Conservation (phyloP, 2,113 vertebrate genomes). For the Meles meles region DNA sequence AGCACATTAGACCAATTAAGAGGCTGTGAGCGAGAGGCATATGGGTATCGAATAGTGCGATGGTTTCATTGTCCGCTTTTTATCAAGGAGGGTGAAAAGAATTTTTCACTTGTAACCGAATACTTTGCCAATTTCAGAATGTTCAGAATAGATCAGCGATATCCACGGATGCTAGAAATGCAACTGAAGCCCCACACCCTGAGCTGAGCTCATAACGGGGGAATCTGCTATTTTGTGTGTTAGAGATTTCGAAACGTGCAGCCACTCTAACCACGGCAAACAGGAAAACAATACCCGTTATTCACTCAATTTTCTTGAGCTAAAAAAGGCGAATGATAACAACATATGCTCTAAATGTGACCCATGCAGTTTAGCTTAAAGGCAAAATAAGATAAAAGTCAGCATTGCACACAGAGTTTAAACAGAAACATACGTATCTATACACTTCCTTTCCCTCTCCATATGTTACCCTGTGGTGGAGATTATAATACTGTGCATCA, state of each 20-base stretch:
- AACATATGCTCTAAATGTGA: constrained; percentile 85
- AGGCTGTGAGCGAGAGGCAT: not conserved
- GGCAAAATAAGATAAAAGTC: constrained; percentile 84
- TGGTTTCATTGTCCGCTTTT: not conserved
- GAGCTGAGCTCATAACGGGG: not conserved
- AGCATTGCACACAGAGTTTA: constrained; percentile 79
- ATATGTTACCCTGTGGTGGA: constrained; percentile 65
- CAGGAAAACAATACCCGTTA: constrained; percentile 64
- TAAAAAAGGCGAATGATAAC: constrained; percentile 77
- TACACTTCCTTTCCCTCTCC: constrained; percentile 55
- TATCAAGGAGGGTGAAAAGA: not conserved
- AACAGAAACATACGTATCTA: constrained; percentile 75
- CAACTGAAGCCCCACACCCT: not conserved
- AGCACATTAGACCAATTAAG: not conserved
- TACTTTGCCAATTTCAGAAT: not conserved
- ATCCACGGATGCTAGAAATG: not conserved
- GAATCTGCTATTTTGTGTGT: constrained; percentile 51
- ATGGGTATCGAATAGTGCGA: not conserved
- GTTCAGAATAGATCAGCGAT: not conserved
- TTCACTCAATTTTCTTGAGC: constrained; percentile 78
- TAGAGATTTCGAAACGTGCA: constrained; percentile 59
- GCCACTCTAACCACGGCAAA: constrained; percentile 47
- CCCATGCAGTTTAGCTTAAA: constrained; percentile 86
- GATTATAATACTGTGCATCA: constrained; percentile 46
- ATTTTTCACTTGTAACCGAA: constrained; percentile 1